Conservation (phyloP, 2,888 invertebrate genomes). For the Hirudinaria manillensis region DNA sequence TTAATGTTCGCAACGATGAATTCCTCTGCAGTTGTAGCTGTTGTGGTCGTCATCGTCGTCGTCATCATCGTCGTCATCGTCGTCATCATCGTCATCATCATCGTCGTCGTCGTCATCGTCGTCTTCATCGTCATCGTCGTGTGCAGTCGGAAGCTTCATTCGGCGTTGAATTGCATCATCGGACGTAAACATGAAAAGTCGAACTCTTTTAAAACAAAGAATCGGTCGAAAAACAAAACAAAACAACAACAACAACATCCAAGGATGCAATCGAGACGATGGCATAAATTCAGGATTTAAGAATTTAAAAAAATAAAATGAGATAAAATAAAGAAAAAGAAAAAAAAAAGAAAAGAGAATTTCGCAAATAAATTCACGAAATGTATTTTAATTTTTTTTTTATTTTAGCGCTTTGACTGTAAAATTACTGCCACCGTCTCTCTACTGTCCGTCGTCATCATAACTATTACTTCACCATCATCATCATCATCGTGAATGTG, state of each 20-base stretch:
- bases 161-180: too few relatives aligned
- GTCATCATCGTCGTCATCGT: slow-evolving; percentile 27
- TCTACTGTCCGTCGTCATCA: background rate
- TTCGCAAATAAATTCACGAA: too few relatives aligned
- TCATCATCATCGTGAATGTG: slow-evolving; percentile 25
- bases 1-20: too few relatives aligned
- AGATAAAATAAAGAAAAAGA: too few relatives aligned
- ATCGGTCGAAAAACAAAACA: background rate
- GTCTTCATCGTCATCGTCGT: slow-evolving; percentile 15
- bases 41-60: slow-evolving; percentile 7
- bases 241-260: background rate
- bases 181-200: too few relatives aligned
- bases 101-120: slow-evolving; percentile 26
- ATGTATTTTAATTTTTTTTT: too few relatives aligned
- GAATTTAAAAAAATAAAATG: too few relatives aligned
- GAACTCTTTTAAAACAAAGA: too few relatives aligned
- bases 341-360: too few relatives aligned
- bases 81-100: slow-evolving; percentile 28
- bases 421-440: background rate
- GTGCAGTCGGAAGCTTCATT: background rate
- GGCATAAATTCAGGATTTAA: too few relatives aligned
- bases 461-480: slow-evolving; percentile 16
- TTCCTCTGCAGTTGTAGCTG: too few relatives aligned
- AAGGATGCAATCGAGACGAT: background rate
- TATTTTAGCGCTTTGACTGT: background rate